Evolutionary conservation across 2,888 invertebrate genomes (phyloP), one percentile per base, ranked within the genome.

Genomic region (Argyra leucocephala): DNA sequence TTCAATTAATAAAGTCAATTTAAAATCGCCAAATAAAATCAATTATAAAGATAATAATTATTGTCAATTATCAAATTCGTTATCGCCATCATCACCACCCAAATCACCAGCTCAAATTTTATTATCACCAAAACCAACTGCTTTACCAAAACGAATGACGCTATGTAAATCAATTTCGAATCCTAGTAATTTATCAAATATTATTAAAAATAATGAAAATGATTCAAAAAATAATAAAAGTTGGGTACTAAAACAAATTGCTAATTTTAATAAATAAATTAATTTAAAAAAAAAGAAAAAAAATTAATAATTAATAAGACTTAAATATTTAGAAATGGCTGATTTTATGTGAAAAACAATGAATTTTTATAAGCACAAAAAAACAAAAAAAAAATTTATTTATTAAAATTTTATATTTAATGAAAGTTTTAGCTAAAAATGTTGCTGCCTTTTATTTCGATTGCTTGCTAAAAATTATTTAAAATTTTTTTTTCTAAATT

Each of bases 241-340:
- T 69, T 80, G 80, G 80, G 80, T 80, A n/a, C 72, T 78, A 5
- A 74, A 78, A 66, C 80, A 80, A 70, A 79, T 80, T 64, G 77
- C 78, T 68, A 78, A 79, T 70, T 79, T 80, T 62, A 78, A 75
- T 70, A 78, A 79, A 69, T 78, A 72, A 74, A 63, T 4, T 31
- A 31, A 31, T 10, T 26, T 26, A 26, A 10, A 31, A 31, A 31
- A 10, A 31, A 4, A 31, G 2, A 31, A 31, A 31, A 31, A 1
- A 31, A 31, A 31, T 10, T 10, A 31, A 31, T 10, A 31, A 6
- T 31, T 3, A 31, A 31, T 31, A 10, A 12, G 12, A 31, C 12
- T 31, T 31, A 7, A 4, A 31, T 31, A 31, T n/a, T n/a, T n/a
- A n/a, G n/a, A n/a, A n/a, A n/a, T n/a, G n/a, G n/a, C n/a, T n/a